Evolutionary conservation across 2,113 vertebrate genomes (phyloP), one percentile per base, ranked within the genome.

Genomic region (Pollachius pollachius): DNA sequence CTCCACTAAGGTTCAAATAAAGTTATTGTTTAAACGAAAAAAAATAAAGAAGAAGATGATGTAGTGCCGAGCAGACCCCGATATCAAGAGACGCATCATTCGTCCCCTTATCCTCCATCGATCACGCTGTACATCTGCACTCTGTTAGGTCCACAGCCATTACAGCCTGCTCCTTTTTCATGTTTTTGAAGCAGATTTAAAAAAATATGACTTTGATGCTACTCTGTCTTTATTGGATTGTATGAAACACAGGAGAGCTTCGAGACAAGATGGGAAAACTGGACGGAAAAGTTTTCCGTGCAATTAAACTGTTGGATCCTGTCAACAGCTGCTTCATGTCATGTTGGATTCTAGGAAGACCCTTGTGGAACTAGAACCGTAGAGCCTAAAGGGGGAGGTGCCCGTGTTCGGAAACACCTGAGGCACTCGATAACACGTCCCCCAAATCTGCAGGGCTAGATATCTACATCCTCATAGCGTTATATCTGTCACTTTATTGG

Each of bases 51-150:
- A 76, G 68, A 52, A 56, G 54, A 56, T 64, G 30, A 18, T 52
- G 69, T 37, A 54, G 64, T 65, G 61, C 57, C 73, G 60, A 72
- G 64, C 76, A 27, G 23, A 69, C 27, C 54, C n/a, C 52, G 15
- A 21, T 68, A 21, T 17, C 37, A 18, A 12, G 59, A 75, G 52
- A 27, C 17, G 52, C 23, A 56, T 17, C 63, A 65, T 65, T 48
- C 18, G 8, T 6, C 17, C 2, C 13, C 15, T 15, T n/a, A 54
- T 25, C 64, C 52, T 23, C 25, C 23, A 25, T 25, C 13, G 54
- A 27, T 27, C 52, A 9, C 19, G 15, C 18, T 19, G 37, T 52
- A 65, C 41, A 65, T 64, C 30, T 41, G 62, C 62, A 16, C 62
- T 41, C 16, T 17, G 30, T 64, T 64, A 64, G 34, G 3, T 30